Evolutionary conservation across 2,888 invertebrate species (phyloP).

Genomic region (Tribolium freemani): DNA sequence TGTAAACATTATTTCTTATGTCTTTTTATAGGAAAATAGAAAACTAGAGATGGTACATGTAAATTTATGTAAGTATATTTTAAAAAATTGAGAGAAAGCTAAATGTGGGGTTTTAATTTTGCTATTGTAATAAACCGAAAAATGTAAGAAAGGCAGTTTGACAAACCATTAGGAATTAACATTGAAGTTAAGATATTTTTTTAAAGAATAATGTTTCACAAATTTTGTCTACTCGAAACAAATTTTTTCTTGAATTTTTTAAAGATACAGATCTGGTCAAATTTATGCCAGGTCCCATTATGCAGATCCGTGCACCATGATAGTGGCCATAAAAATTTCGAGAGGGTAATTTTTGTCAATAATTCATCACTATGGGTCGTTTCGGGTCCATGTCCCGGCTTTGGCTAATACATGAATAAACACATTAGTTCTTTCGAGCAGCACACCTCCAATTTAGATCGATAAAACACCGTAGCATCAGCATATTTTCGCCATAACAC

Average conservation of each 20-base stretch:
- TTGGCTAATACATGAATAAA: slow-evolving; percentile 23
- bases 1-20: too few relatives aligned
- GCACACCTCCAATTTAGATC: slow-evolving; percentile 20
- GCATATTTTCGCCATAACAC: slow-evolving; percentile 20
- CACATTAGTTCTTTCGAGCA: slow-evolving; percentile 26
- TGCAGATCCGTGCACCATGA: background rate
- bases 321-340: background rate
- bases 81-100: too few relatives aligned
- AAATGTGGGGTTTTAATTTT: too few relatives aligned
- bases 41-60: too few relatives aligned
- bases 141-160: too few relatives aligned
- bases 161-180: too few relatives aligned
- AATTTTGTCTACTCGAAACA: background rate
- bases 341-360: background rate
- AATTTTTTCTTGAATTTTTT: background rate
- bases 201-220: too few relatives aligned
- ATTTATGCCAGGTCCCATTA: background rate
- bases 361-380: background rate
- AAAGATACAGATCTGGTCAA: background rate
- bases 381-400: background rate
- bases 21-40: too few relatives aligned
- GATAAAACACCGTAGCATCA: slow-evolving; percentile 14
- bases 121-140: too few relatives aligned
- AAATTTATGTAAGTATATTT: too few relatives aligned
- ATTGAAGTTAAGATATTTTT: too few relatives aligned